Percentiles rank a stretch among this genome's conserved stretches.
Evolutionary conservation across 1,140 invertebrate genomes (phyloP).

Genomic region (Plutomurus gul): DNA sequence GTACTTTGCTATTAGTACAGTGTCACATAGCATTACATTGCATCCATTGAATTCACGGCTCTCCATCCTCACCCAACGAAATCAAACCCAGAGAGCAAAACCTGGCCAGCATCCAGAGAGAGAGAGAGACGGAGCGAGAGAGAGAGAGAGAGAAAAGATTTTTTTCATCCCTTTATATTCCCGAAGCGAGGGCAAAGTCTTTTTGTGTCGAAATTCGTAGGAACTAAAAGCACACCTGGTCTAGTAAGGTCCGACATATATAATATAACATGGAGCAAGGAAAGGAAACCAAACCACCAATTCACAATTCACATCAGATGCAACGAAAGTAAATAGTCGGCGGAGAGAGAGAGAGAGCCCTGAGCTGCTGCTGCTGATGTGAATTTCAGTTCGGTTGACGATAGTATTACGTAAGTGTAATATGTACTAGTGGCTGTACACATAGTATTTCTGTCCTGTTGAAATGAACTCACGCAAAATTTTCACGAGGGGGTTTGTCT

Average conservation of each 20-base stretch:
- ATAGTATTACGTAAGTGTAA: not conserved
- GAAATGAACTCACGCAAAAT: conserved; percentile 21
- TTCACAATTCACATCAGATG: conserved; percentile 24
- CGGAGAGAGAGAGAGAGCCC: not conserved
- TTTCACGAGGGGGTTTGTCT: conserved; percentile 23
- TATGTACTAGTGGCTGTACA: not conserved
- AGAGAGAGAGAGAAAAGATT: not conserved
- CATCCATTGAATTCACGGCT: not conserved
- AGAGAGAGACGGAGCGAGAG: not conserved
- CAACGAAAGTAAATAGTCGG: not conserved
- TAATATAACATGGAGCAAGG: not conserved
- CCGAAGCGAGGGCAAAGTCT: conserved; percentile 19
- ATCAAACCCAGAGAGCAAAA: not conserved
- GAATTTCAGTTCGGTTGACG: not conserved
- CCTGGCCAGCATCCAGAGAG: conserved; percentile 28
- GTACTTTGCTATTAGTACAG: not conserved
- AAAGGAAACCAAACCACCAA: not conserved
- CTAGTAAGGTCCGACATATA: not conserved
- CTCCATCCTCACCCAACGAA: not conserved
- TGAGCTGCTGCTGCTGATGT: not conserved
- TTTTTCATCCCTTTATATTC: conserved; percentile 29
- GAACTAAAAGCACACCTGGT: conserved; percentile 33
- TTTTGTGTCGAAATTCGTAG: conserved; percentile 31
- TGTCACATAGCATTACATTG: not conserved
- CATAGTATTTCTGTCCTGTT: not conserved